phyloP scores from a whole-genome alignment of 2,797 vertebrate species.

The Crenuchus spilurus region DNA sequence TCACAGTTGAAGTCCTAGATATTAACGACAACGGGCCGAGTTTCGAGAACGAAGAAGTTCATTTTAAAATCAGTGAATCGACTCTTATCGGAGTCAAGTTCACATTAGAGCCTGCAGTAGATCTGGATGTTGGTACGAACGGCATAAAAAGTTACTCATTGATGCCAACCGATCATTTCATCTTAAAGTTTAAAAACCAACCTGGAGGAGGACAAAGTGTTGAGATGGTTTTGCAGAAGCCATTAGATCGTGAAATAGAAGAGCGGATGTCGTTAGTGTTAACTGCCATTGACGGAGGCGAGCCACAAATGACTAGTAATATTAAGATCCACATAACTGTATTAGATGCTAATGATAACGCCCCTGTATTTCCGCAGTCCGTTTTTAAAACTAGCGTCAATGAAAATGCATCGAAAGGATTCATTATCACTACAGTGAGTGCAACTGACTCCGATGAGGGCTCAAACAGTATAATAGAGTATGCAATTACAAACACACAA shows the following conservation, averaged over 20 bases:
- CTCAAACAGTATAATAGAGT: constrained; percentile 69
- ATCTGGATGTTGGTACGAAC: constrained; percentile 65
- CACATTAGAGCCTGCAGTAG: constrained; percentile 58
- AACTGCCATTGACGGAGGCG: constrained; percentile 68
- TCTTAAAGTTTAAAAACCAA: constrained; percentile 66
- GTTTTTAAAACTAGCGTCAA: constrained; percentile 57
- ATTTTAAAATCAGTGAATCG: constrained; percentile 65
- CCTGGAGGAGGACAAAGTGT: constrained; percentile 59
- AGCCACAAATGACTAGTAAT: constrained; percentile 62
- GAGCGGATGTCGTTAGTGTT: constrained; percentile 59
- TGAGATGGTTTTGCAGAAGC: constrained; percentile 63
- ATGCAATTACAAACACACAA: too few species aligned
- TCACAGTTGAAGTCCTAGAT: constrained; percentile 63
- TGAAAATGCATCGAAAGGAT: constrained; percentile 70
- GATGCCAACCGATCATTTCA: constrained; percentile 69
- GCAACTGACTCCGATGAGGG: constrained; percentile 75
- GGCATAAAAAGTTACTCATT: constrained; percentile 63
- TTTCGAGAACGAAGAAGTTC: constrained; percentile 55
- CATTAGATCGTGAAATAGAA: constrained; percentile 68
- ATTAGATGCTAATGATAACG: constrained; percentile 71
- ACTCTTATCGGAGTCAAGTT: constrained; percentile 48
- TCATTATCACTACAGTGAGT: constrained; percentile 59
- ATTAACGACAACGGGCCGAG: constrained; percentile 65
- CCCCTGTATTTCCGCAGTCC: constrained; percentile 71
- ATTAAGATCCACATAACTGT: constrained; percentile 58